These are phyloP conservation scores for Cyphomyrmex costatus DNA, from an alignment of 1,140 invertebrate species.

Conservation along the genomic window DNA sequence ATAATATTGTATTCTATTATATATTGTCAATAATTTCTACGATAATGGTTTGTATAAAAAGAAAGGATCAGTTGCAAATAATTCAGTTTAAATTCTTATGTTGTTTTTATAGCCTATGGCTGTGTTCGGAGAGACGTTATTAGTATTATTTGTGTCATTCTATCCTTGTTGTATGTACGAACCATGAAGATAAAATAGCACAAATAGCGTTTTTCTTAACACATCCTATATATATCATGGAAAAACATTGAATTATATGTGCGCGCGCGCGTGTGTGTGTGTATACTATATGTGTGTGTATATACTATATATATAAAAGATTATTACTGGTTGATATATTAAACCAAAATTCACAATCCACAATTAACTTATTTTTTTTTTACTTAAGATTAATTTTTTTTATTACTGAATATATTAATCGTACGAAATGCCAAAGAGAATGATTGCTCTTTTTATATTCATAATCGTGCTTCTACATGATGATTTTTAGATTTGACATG, in stretches of 20 bases:
- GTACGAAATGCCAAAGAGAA: conserved; percentile 2
- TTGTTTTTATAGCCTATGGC: conserved; percentile 70
- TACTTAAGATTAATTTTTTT: conserved; percentile 74
- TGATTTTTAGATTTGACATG: too few relatives aligned
- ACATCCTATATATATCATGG: conserved; percentile 57
- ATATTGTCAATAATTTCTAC: conserved; percentile 81
- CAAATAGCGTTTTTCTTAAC: too few relatives aligned
- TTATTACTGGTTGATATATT: conserved; percentile 66
- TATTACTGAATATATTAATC: conserved; percentile 34
- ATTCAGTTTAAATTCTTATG: conserved; percentile 72
- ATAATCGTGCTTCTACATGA: not conserved
- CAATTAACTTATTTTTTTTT: conserved; percentile 80
- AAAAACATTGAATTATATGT: too few relatives aligned
- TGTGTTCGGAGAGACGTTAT: too few relatives aligned
- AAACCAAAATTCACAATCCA: conserved; percentile 61
- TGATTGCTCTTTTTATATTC: not conserved
- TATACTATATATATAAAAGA: conserved; percentile 62
- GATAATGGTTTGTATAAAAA: conserved; percentile 80
- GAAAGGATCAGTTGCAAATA: conserved; percentile 71
- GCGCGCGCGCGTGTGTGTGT: too few relatives aligned
- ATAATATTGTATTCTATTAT: conserved; percentile 83
- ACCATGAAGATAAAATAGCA: too few relatives aligned
- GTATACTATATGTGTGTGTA: too few relatives aligned
- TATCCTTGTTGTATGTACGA: too few relatives aligned
- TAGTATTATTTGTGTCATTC: too few relatives aligned